A percentile compares a stretch with the other conserved stretches of the same genome.
These are phyloP conservation scores for Tipula confusa DNA, from an alignment of 2,888 invertebrate species.

Conservation along the genomic window DNA sequence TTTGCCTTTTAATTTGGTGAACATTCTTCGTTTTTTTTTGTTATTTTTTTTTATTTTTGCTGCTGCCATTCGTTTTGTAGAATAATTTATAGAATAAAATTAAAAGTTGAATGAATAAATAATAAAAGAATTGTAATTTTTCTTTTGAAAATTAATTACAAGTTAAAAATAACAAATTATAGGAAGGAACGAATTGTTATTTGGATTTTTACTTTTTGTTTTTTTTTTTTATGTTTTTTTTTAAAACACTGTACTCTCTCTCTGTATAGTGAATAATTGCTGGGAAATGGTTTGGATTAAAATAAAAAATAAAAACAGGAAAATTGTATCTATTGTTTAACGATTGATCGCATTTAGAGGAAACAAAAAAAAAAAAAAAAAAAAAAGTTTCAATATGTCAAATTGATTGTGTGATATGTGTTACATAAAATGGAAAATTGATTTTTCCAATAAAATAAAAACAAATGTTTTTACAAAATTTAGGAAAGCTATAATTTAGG, in stretches of 20 bases:
- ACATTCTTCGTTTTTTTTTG: neutral
- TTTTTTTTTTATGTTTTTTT: neutral
- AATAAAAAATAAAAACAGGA: neutral
- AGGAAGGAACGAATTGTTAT: neutral
- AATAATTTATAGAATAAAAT: neutral
- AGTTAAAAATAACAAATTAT: conserved; percentile 20
- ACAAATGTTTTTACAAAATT: neutral
- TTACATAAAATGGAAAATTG: neutral
- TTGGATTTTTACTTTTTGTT: neutral
- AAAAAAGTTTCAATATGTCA: neutral
- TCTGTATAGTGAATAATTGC: neutral
- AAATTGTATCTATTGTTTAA: neutral
- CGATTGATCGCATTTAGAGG: neutral
- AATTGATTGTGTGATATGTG: neutral
- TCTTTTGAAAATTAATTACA: conserved; percentile 25
- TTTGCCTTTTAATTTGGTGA: conserved; percentile 14
- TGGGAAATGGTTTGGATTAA: neutral
- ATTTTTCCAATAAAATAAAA: neutral
- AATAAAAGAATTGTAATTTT: conserved; percentile 25
- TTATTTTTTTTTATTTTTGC: too few species aligned
- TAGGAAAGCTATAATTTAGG: neutral
- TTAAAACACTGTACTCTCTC: neutral
- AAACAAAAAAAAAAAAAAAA: neutral
- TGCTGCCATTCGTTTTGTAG: neutral
- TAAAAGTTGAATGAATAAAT: conserved; percentile 25